Evolutionary conservation across 2,888 invertebrate genomes (phyloP), one percentile per base, ranked within the genome.

Genomic region (Apoderus coryli): DNA sequence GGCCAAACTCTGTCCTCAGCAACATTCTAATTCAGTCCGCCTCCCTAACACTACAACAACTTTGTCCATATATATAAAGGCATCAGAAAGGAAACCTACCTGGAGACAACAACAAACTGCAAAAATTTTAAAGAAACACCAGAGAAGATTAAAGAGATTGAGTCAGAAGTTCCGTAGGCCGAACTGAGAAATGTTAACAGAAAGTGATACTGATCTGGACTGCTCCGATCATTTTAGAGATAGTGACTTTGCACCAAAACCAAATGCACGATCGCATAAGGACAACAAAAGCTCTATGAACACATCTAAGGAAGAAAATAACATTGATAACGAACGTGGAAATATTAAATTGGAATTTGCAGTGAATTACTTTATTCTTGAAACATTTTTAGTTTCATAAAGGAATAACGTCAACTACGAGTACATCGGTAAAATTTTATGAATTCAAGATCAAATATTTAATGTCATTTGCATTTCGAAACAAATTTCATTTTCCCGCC

Each of bases 81-180:
- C 30, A 30, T n/a, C 19, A 19, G 19, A 19, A 19, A 19, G 19
- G n/a, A 19, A 19, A 19, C 6, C 6, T n/a, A 19, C 25, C 24
- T 12, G 12, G 3, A 30, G 30, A 30, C 4, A 25, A 12, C 24
- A 30, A 26, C 30, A 30, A n/a, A 27, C 30, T 30, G 23, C 30
- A 30, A 30, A 30, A 30, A 30, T 30, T 30, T 13, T 30, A 30
- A 24, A 30, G 13, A 30, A 30, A 30, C 25, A 26, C 30, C 30
- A 24, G 23, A 30, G 25, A 30, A 30, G 25, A 24, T 10, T 9
- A 11, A 27, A 6, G 6, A 27, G 4, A 6, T 24, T 27, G 31
- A 19, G n/a, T 19, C 19, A 19, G 19, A 19, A 19, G 19, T 19
- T 19, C 19, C n/a, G n/a, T n/a, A 19, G 19, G 6, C 19, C n/a